Base-by-base conservation (phyloP, 2,888 invertebrate species). In the Chymomyza caudatula region DNA sequence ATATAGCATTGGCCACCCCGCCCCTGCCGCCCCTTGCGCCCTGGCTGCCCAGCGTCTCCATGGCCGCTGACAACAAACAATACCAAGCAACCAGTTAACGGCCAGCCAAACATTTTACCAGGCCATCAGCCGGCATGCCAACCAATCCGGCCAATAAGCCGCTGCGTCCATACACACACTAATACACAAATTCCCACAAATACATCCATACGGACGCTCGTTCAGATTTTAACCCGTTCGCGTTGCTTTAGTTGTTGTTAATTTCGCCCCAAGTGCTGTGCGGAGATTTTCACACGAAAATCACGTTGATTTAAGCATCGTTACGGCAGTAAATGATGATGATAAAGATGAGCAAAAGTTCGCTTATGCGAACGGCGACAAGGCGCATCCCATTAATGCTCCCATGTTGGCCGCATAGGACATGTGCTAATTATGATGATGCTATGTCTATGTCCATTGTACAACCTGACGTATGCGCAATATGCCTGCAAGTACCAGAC, bases 201-300 rank as follows among this genome's bases (percentile, higher is more conserved):
- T 29, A 29, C 29, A 29, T 8, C 6, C 11, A 37, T 37, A 37
- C 29, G 11, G 29, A n/a, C n/a, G 29, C 29, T 37, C 29, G 29
- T 37, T 37, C n/a, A n/a, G n/a, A n/a, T 37, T 37, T 37, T 11
- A 37, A 37, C 29, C 29, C 29, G 29, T 11, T 37, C 29, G 29
- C 29, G 11, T 11, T 37, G 29, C 29, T 37, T 37, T 54, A 47
- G 43, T 55, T 52, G 59, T 58, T 64, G 66, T 63, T 76, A 77
- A 78, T 74, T 74, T 81, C 69, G 82, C 88, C 80, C 51, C 54
- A 47, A 74, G 88, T 74, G 73, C 71, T 78, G 76, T 82, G 78
- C 76, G 78, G 85, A 87, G 89, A 89, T 88, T 88, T 88, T 88
- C 88, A 87, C 88, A 89, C 88, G 89, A 87, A 89, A 89, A 87